These are phyloP conservation scores for Heterotis niloticus DNA, from an alignment of 2,113 vertebrate species.

Conservation along the genomic window DNA sequence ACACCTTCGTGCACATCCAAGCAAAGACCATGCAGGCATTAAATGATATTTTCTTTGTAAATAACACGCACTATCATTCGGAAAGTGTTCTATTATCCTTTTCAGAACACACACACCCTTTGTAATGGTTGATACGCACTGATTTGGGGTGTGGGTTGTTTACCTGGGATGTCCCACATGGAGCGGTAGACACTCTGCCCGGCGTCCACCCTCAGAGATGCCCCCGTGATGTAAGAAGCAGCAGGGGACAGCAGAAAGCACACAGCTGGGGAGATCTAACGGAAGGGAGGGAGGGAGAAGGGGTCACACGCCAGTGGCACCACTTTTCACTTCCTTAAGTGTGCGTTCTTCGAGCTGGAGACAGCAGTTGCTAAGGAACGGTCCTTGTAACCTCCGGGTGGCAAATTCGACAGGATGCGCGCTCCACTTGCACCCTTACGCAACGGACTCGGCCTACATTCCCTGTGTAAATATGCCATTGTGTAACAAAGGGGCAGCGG, in stretches of 20 bases:
- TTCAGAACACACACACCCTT: background rate
- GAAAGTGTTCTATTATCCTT: background rate
- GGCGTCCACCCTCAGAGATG: constrained; percentile 76
- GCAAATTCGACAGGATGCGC: background rate
- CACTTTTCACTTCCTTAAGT: background rate
- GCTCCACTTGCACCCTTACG: background rate
- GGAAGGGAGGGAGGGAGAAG: background rate
- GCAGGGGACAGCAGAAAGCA: constrained; percentile 89
- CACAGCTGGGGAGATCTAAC: constrained; percentile 78
- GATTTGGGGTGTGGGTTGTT: background rate
- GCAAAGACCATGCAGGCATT: too few species aligned
- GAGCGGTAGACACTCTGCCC: constrained; percentile 71
- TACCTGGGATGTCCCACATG: constrained; percentile 69
- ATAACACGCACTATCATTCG: background rate
- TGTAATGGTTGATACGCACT: too few species aligned
- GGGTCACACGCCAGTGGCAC: background rate
- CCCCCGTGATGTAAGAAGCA: constrained; percentile 83
- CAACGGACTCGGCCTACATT: too few species aligned
- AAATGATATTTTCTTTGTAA: too few species aligned
- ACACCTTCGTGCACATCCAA: too few species aligned
- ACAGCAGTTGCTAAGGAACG: too few species aligned
- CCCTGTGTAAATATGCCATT: too few species aligned
- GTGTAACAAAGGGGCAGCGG: too few species aligned
- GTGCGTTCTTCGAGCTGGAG: background rate
- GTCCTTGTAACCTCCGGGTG: background rate